These are phyloP conservation scores for Corythucha ciliata DNA, from an alignment of 2,888 invertebrate species.

Conservation along the genomic window DNA sequence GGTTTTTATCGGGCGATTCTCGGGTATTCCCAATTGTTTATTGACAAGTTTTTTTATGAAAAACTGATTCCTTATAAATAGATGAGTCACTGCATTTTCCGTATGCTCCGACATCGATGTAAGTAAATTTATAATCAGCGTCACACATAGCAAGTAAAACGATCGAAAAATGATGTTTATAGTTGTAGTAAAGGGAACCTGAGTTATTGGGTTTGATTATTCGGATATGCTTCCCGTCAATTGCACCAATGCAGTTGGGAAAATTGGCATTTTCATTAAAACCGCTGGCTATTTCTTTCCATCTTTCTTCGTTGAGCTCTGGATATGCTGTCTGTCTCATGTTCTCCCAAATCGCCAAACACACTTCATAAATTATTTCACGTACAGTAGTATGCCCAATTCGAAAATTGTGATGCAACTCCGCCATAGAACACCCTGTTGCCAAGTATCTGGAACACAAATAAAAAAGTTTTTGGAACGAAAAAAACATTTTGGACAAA, in stretches of 20 bases:
- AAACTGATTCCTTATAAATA: constrained; percentile 13
- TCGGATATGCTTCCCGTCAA: constrained; percentile 8
- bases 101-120: constrained; percentile 5
- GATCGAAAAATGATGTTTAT: constrained; percentile 9
- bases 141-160: constrained; percentile 2
- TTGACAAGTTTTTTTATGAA: constrained; percentile 9
- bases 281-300: constrained; percentile 23
- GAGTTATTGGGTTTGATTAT: neutral
- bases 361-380: constrained; percentile 20
- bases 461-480: too few relatives aligned
- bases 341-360: constrained; percentile 10
- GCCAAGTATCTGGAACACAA: constrained; percentile 24
- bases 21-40: constrained; percentile 10
- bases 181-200: constrained; percentile 1
- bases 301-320: constrained; percentile 21
- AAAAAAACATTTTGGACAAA: too few relatives aligned
- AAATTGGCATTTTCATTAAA: constrained; percentile 30
- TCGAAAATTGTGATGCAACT: constrained; percentile 20
- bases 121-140: constrained; percentile 1
- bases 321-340: constrained; percentile 20
- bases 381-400: constrained; percentile 21
- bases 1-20: constrained; percentile 7
- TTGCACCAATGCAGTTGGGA: constrained; percentile 3
- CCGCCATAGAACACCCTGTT: constrained; percentile 20
- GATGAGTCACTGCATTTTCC: constrained; percentile 15